Conservation (phyloP, 2,113 vertebrate species). For the Syngnathus floridae region DNA sequence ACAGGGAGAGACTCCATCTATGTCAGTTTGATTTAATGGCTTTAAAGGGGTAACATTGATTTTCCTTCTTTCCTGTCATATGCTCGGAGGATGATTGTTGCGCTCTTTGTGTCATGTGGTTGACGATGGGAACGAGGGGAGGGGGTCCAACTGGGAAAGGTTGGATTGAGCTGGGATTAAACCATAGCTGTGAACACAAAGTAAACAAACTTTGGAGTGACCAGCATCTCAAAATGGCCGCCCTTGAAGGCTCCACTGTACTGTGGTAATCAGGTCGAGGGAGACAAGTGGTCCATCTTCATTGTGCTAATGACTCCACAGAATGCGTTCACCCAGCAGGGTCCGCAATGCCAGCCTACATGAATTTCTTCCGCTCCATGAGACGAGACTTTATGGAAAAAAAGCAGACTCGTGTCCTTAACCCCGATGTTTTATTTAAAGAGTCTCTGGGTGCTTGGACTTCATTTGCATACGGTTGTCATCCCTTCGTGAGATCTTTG, state of each 20-base stretch:
- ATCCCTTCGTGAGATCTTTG: neutral
- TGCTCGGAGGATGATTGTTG: neutral
- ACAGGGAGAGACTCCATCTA: no score
- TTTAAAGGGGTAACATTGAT: neutral
- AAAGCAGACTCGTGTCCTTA: constrained; percentile 36
- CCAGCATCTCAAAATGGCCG: neutral
- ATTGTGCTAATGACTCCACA: neutral
- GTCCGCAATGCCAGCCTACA: constrained; percentile 6
- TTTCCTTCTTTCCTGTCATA: neutral
- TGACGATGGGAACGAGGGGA: neutral
- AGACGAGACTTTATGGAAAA: constrained; percentile 30
- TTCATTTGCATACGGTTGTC: constrained; percentile 53
- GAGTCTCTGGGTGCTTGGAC: constrained; percentile 40
- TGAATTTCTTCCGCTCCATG: constrained; percentile 23
- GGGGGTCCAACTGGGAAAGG: neutral
- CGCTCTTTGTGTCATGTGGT: neutral
- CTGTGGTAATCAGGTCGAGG: neutral
- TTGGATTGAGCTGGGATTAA: neutral
- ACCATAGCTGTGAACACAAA: neutral
- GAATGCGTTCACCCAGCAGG: neutral
- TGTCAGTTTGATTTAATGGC: neutral
- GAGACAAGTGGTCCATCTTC: neutral
- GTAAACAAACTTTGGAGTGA: neutral
- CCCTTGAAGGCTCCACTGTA: neutral
- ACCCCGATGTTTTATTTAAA: constrained; percentile 53